These are phyloP conservation scores for Tyrannus savana DNA, from an alignment of 2,113 vertebrate genomes.

Conservation along the genomic window DNA sequence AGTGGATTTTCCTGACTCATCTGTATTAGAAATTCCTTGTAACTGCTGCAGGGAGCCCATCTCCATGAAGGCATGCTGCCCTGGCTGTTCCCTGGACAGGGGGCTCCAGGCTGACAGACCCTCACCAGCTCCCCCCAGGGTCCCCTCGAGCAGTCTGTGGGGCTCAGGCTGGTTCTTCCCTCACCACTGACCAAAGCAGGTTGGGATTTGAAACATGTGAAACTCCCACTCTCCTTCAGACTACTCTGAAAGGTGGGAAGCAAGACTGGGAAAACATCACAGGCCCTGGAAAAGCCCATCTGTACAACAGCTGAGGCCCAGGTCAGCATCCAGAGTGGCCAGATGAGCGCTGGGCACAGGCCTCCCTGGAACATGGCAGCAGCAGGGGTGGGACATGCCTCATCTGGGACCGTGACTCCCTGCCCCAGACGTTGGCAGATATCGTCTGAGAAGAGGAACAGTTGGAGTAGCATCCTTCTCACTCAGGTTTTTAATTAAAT, in stretches of 20 bases:
- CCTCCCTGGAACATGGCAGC: not conserved
- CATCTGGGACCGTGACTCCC: not conserved
- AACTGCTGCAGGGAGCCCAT: not conserved
- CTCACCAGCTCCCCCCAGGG: not conserved
- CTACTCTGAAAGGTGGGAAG: not conserved
- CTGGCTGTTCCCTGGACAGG: not conserved
- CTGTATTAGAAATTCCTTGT: not conserved
- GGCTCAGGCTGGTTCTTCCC: not conserved
- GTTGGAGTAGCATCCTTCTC: not conserved
- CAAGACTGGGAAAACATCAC: not conserved
- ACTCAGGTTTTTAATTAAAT: not conserved
- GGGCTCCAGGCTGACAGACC: not conserved
- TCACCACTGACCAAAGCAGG: not conserved
- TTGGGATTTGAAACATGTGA: not conserved
- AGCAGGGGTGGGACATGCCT: not conserved
- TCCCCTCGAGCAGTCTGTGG: not conserved
- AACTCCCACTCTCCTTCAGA: not conserved
- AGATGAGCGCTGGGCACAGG: not conserved
- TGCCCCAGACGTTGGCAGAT: accelerated
- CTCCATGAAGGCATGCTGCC: not conserved
- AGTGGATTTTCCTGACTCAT: not conserved
- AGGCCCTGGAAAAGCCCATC: not conserved
- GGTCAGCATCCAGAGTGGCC: not conserved
- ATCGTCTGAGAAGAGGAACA: not conserved
- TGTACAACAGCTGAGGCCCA: not conserved